Base-by-base conservation (phyloP, 1,140 invertebrate genomes). In the Leptinotarsa defecta region DNA sequence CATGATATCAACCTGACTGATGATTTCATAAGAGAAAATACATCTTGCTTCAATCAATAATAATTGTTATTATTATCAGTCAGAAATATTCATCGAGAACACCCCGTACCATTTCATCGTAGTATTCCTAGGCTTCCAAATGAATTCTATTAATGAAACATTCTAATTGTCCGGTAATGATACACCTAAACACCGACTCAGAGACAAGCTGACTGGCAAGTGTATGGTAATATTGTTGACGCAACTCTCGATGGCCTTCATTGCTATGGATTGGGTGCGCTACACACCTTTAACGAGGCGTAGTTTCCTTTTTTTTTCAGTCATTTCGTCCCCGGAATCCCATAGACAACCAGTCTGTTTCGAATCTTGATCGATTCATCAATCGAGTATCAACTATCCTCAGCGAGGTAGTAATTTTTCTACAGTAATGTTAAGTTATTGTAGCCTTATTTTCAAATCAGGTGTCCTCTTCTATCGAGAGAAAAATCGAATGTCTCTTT, bases 261-360 rank as follows among this genome's bases (percentile, higher is more conserved):
- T 70, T 48, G 68, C 48, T 49, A 70, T 52, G 48, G 68, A 70
- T 48, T 70, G 68, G 68, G 68, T 70, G 68, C 68, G 68, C 68
- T 70, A 70, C 68, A 70, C 68, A 49, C 68, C 68, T 70, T 17
- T 19, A 70, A 48, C 68, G 68, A 70, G 68, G 68, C 68, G 68
- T 70, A 49, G 68, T 52, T 48, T 24, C 19, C 48, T 70, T 70
- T 69, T 70, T 69, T 69, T 70, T 70, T 43, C 27, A 43, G 34
- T 68, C 22, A 52, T 70, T 57, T 20, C 43, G 48, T 49, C n/a
- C 43, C 68, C 15, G 22, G 68, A 70, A 34, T 70, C 68, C 13
- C 68, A 48, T 70, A 70, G 68, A 68, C 65, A 68, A 68, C 27
- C 19, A 24, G 65, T 68, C 65, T 68, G 27, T 68, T 68, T 43